These are phyloP conservation scores for Sycophila sp. DNA, from an alignment of 1,140 invertebrate species.

Conservation along the genomic window DNA sequence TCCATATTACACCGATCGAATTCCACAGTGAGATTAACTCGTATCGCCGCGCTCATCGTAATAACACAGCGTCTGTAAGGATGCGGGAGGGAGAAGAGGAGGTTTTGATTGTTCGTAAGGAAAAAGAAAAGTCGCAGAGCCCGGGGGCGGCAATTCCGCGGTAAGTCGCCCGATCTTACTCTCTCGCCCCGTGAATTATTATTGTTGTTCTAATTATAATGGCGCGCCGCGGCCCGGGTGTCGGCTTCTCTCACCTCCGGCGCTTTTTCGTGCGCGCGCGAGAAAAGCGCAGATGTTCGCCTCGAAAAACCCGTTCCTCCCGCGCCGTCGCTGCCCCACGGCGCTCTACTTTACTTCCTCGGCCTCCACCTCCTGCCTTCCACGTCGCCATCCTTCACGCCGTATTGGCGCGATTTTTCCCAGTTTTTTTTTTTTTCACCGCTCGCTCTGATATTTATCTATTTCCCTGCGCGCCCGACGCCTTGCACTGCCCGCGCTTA, in stretches of 20 bases:
- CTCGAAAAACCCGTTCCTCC: conserved; percentile 16
- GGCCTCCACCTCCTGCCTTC: too few species aligned
- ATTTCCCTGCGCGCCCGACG: too few species aligned
- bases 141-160: conserved; percentile 10
- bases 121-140: too few species aligned
- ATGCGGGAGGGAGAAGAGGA: too few species aligned
- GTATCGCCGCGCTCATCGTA: too few species aligned
- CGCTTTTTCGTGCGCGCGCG: conserved; percentile 1
- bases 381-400: background rate
- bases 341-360: background rate
- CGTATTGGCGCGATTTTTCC: background rate
- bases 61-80: too few species aligned
- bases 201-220: conserved; percentile 33
- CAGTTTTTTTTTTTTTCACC: too few species aligned
- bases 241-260: background rate
- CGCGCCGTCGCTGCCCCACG: background rate
- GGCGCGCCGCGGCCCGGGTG: background rate
- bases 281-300: conserved; percentile 26
- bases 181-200: conserved; percentile 17
- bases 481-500: too few species aligned
- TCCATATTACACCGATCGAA: too few species aligned
- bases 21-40: too few species aligned
- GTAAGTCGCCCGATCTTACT: background rate
- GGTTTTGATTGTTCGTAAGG: too few species aligned
- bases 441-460: too few species aligned